These are phyloP conservation scores for Philonicus albiceps DNA, from an alignment of 2,888 invertebrate genomes.

Conservation along the genomic window DNA sequence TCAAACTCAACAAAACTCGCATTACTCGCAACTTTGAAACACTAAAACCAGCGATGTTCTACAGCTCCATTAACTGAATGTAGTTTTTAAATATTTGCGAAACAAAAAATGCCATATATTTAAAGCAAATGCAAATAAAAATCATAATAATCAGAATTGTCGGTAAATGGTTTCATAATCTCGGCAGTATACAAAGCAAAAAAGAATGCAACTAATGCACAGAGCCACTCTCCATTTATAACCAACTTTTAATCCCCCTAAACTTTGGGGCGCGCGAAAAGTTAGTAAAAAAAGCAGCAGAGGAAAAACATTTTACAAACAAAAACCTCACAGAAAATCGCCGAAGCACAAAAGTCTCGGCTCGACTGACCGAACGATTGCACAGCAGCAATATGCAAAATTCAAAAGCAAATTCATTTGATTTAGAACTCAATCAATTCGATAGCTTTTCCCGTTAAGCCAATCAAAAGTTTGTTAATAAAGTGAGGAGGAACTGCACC, in stretches of 20 bases:
- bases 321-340: background rate
- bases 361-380: background rate
- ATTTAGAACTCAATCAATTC: slow-evolving; percentile 23
- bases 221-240: background rate
- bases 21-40: background rate
- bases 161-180: background rate
- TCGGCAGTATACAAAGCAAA: background rate
- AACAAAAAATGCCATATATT: background rate
- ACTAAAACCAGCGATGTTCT: background rate
- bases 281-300: background rate
- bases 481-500: background rate
- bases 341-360: background rate
- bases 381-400: background rate
- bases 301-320: background rate
- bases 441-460: slow-evolving; percentile 11
- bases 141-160: background rate
- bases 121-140: background rate
- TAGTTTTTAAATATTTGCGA: background rate
- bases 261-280: background rate
- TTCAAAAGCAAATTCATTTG: slow-evolving; percentile 5
- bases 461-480: slow-evolving; percentile 30
- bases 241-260: background rate
- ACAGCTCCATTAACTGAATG: background rate
- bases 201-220: background rate
- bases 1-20: background rate